Conservation (phyloP, 2,888 invertebrate species). For the Apotomis turbidana region DNA sequence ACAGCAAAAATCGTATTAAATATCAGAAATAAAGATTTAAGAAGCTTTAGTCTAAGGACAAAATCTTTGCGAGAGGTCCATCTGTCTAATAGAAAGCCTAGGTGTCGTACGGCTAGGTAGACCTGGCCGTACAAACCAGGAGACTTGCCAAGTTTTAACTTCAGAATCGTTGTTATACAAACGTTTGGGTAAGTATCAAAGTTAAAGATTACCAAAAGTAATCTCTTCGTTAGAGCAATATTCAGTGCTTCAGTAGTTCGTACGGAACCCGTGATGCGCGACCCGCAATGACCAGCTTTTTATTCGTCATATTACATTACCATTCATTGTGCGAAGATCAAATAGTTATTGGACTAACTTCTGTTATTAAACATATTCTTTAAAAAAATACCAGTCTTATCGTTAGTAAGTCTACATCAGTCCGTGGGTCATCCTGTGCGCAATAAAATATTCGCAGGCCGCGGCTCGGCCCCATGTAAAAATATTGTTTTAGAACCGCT, state of each 20-base stretch:
- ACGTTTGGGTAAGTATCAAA: no score
- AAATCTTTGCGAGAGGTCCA: conserved; percentile 76
- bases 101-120: no score
- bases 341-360: background rate
- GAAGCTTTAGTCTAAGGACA: no score
- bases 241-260: no score
- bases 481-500: conserved; percentile 79
- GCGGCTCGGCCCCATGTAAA: conserved; percentile 76
- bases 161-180: conserved; percentile 2
- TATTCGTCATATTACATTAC: no score
- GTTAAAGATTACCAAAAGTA: no score
- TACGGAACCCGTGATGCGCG: no score
- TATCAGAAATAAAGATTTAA: background rate
- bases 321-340: no score
- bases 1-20: background rate
- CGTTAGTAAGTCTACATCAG: conserved; percentile 60
- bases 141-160: conserved; percentile 30
- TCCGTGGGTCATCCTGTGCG: conserved; percentile 74
- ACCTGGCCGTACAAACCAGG: no score
- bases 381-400: conserved; percentile 32
- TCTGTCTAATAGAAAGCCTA: conserved; percentile 50
- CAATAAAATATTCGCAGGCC: conserved; percentile 78
- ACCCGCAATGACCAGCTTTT: no score
- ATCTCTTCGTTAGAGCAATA: no score
- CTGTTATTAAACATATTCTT: background rate